Base-by-base conservation (phyloP, 2,888 invertebrate species). In the Nesidiocoris tenuis region DNA sequence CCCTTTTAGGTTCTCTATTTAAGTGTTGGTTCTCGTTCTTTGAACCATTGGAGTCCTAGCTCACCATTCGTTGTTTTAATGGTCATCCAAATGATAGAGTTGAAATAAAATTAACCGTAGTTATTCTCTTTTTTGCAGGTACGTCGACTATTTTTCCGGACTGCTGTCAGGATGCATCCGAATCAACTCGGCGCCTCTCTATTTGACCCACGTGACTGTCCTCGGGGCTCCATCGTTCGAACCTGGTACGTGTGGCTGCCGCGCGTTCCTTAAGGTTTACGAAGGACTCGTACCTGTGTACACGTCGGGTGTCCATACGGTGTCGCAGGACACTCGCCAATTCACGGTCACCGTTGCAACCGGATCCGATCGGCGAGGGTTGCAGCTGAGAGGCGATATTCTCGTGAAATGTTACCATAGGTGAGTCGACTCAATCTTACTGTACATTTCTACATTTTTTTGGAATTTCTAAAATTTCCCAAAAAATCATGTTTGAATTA, bases 61-160 rank as follows among this genome's bases (percentile, higher is more conserved):
- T n/a, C n/a, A n/a, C n/a, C n/a, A n/a, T n/a, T n/a, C n/a, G n/a
- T n/a, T n/a, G n/a, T n/a, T n/a, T n/a, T n/a, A n/a, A n/a, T n/a
- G n/a, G n/a, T n/a, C n/a, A n/a, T n/a, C n/a, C n/a, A n/a, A n/a
- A n/a, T n/a, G n/a, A n/a, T n/a, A n/a, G n/a, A n/a, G n/a, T n/a
- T n/a, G n/a, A n/a, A n/a, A n/a, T n/a, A n/a, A n/a, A n/a, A n/a
- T n/a, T n/a, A n/a, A n/a, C n/a, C n/a, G n/a, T n/a, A n/a, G n/a
- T n/a, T n/a, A n/a, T n/a, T n/a, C n/a, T n/a, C n/a, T n/a, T n/a
- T n/a, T n/a, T n/a, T n/a, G n/a, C 87, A 95, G 95, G 85, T 96
- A 96, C 85, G 91, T 96, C 80, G 91, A 93, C 82, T 96, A 96
- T 83, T 96, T 96, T 84, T 91, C 94, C 71, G 95, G 95, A 0